A percentile compares a stretch with the other conserved stretches of the same genome.
Evolutionary conservation across 1,140 invertebrate species (phyloP).

Genomic region (Caenorhabditis inopinata): DNA sequence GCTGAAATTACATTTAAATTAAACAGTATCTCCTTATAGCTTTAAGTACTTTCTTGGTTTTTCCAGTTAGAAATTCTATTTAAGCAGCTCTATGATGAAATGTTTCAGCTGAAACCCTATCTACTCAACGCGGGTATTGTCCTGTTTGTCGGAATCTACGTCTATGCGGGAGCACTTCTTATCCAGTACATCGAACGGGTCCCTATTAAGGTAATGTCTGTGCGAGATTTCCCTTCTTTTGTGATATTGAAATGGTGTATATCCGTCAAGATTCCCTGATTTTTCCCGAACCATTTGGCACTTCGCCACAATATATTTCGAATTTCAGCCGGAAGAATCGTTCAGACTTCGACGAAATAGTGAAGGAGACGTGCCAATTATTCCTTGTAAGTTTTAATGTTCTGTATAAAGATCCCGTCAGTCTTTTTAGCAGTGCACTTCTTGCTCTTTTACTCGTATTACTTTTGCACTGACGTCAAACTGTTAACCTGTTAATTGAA

Average conservation of each 20-base stretch:
- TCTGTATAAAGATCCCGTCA: background rate
- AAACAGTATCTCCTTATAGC: too few species aligned
- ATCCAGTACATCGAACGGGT: conserved; percentile 16
- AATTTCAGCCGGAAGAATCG: conserved; percentile 18
- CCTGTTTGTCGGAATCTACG: background rate
- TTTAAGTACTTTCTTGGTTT: background rate
- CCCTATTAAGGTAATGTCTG: background rate
- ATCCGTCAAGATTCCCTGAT: background rate
- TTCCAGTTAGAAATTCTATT: background rate
- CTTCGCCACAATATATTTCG: background rate
- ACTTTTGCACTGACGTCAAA: conserved; percentile 1
- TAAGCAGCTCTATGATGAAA: background rate
- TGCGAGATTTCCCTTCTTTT: background rate
- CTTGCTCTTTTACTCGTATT: background rate
- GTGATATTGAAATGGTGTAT: too few species aligned
- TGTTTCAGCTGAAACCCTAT: conserved; percentile 20
- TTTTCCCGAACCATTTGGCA: background rate
- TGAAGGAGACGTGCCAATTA: background rate
- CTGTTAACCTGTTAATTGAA: too few species aligned
- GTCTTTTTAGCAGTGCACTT: background rate
- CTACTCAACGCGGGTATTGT: conserved; percentile 12
- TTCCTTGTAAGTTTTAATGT: conserved; percentile 14
- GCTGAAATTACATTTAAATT: too few species aligned
- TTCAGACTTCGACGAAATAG: conserved; percentile 8
- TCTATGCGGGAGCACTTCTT: conserved; percentile 6